phyloP scores from a whole-genome alignment of 2,113 vertebrate species.

The Aythya baeri region DNA sequence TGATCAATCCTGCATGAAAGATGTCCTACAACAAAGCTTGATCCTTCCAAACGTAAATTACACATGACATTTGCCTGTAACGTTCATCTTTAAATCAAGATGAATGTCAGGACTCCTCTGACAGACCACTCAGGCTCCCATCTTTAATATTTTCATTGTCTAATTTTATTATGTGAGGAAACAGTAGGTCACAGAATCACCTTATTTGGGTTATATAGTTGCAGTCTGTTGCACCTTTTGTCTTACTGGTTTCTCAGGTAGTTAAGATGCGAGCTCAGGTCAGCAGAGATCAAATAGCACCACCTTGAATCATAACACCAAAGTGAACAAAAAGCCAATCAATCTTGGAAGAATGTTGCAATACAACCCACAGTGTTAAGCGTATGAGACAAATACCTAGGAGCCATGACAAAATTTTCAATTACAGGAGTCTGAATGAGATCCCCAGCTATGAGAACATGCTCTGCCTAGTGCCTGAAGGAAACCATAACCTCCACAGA shows the following conservation, averaged over 20 bases:
- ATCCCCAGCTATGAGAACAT: neutral
- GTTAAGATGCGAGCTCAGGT: neutral
- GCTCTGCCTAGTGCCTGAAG: slow-evolving; percentile 24
- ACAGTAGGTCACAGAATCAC: neutral
- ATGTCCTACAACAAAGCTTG: neutral
- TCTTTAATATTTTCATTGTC: neutral
- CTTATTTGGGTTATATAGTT: neutral
- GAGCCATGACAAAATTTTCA: slow-evolving; percentile 14
- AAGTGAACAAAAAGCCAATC: neutral
- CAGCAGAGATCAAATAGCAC: neutral
- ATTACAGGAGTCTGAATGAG: slow-evolving; percentile 5
- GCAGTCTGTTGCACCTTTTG: neutral
- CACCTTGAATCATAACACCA: neutral
- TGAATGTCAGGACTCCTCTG: neutral
- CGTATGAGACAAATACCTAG: neutral
- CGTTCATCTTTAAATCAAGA: neutral
- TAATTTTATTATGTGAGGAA: neutral
- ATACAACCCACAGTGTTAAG: neutral
- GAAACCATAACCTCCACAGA: slow-evolving; percentile 29
- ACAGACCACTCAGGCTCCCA: neutral
- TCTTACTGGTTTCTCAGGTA: neutral
- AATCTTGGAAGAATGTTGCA: neutral
- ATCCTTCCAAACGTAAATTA: neutral
- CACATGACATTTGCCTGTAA: neutral
- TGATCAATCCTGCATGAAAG: neutral